Base-by-base conservation (phyloP, 2,797 vertebrate species). In the Ptychobarbus kaznakovi region DNA sequence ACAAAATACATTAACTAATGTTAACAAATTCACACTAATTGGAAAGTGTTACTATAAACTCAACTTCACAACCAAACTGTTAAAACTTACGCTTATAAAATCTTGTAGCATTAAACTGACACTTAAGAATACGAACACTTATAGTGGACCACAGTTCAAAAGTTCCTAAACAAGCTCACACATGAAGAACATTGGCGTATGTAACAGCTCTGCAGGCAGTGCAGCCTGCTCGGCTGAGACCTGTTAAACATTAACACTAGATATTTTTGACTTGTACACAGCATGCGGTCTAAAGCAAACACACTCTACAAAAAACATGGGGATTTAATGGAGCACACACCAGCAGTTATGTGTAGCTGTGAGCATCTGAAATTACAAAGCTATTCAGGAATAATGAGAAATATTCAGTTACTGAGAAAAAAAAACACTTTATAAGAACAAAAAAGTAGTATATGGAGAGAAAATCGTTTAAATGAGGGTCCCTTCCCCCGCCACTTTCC, bases 141-240 rank as follows among this genome's bases (percentile, higher is more conserved):
- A 44, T 11, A 44, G 1, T 44, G 42, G 42, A 44, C 42, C 42
- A 44, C 42, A 49, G 28, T 51, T 38, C 74, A 82, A 69, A 53
- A 86, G 86, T 91, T 92, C 93, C 81, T 93, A 88, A 90, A 87
- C 87, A 91, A 91, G 89, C 84, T 87, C 86, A 90, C 89, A 89
- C 81, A 86, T 72, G 38, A 81, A 49, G 61, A n/a, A 51, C 73
- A 61, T 72, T 53, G 72, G 35, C 78, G 76, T 74, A 89, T 80
- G 89, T 79, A 85, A 85, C 58, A 68, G 87, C 82, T 87, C 65
- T 84, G 74, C 90, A 3, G 74, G 56, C 69, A 87, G 58, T 84
- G 44, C 58, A 49, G 66, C 15, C 77, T 74, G 58, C 51, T 82
- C 12, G 32, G 56, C 84, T 66, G 44, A 86, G 66, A 85, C 25